These are phyloP conservation scores for Eubucco bourcierii DNA, from an alignment of 2,113 vertebrate species.

Conservation along the genomic window DNA sequence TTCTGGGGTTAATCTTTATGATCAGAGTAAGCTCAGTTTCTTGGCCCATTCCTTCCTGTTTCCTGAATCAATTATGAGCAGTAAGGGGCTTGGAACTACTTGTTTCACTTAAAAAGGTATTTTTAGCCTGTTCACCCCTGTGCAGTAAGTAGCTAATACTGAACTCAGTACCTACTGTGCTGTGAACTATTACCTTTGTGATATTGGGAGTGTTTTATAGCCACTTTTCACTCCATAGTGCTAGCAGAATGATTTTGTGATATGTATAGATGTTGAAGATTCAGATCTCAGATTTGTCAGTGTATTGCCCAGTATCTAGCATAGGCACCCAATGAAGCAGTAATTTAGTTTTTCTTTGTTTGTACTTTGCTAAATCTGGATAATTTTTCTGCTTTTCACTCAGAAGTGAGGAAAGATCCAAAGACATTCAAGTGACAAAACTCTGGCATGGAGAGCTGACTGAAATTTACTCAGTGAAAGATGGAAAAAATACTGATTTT, in stretches of 20 bases:
- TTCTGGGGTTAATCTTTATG: neutral
- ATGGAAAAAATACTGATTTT: neutral
- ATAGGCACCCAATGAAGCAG: conserved; percentile 21
- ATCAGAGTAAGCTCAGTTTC: neutral
- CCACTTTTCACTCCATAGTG: neutral
- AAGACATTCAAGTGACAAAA: neutral
- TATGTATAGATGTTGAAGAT: conserved; percentile 4
- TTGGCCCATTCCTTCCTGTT: neutral
- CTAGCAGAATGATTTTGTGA: conserved; percentile 34
- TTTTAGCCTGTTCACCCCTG: neutral
- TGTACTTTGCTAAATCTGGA: neutral
- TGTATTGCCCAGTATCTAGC: conserved; percentile 1
- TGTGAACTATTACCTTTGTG: conserved; percentile 45
- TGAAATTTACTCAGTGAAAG: neutral
- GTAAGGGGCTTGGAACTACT: neutral
- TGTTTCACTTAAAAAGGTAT: neutral
- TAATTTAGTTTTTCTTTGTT: conserved; percentile 14
- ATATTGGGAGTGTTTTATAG: conserved; percentile 28
- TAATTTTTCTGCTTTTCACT: conserved; percentile 13
- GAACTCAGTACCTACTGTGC: conserved; percentile 41
- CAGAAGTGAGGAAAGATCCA: conserved; percentile 9
- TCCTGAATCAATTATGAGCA: neutral
- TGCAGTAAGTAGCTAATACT: conserved; percentile 35
- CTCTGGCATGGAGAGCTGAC: neutral
- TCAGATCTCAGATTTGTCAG: neutral